Evolutionary conservation across 2,888 invertebrate species (phyloP), one percentile per base, ranked within the genome.

Genomic region (Epistrophe grossulariae): DNA sequence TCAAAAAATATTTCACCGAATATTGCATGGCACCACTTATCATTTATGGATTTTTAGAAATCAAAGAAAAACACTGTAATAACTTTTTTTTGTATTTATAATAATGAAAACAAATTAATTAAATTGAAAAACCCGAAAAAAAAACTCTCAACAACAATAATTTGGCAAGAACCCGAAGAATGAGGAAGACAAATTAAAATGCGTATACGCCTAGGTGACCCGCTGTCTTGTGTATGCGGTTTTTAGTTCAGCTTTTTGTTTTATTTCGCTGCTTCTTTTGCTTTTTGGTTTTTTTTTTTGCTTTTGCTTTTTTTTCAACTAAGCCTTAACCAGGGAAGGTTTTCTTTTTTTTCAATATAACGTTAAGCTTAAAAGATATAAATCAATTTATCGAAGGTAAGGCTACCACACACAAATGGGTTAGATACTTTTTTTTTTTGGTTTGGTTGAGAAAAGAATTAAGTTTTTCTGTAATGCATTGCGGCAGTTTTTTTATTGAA

Each of bases 361-460:
- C 62, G 80, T 45, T 76, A 64, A 83, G 79, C 85, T 79, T 78
- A 87, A 83, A 71, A 40, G 31, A 78, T 82, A 87, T 62, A 87
- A 83, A 87, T 87, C 87, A 87, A 87, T 87, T 87, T 71, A 71
- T 76, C 68, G 87, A 87, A 87, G 78, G 79, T 78, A 74, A 83
- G 52, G 82, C 55, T 87, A 70, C 57, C 79, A 66, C 45, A 52
- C 70, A 52, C 70, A 71, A 68, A 72, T 40, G 79, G 71, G 55
- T 82, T 78, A 59, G 76, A 68, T 40, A 81, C 50, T 52, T 50
- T 73, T 68, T 50, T 59, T 57, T 19, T 35, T n/a, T 28, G 50
- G 24, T 66, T 24, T 45, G 48, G 10, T 40, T 64, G n/a, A 48
- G 4, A 64, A 68, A 55, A 55, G 52, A 55, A 70, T 70, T 70